phyloP scores from a whole-genome alignment of 2,888 invertebrate genomes.

The Anarsia innoxiella region DNA sequence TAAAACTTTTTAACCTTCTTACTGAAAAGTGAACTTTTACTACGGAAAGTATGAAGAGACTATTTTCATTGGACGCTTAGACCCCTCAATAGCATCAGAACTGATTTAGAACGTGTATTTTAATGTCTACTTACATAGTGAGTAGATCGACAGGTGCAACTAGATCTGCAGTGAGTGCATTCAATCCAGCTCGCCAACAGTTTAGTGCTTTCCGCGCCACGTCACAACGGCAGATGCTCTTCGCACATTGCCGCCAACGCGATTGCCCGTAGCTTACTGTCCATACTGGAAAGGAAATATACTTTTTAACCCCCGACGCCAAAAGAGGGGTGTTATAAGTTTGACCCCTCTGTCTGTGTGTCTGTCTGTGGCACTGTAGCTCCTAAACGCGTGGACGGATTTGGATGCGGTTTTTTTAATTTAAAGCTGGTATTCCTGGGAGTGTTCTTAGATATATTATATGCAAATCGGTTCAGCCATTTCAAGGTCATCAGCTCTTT shows the following conservation, averaged over 20 bases:
- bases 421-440: too few species aligned
- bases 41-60: too few species aligned
- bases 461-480: too few species aligned
- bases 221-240: conserved; percentile 78
- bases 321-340: neutral
- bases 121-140: conserved; percentile 75
- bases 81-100: too few species aligned
- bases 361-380: neutral
- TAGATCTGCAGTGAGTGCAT: conserved; percentile 76
- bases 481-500: too few species aligned
- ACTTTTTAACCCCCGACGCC: too few species aligned
- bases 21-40: too few species aligned
- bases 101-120: too few species aligned
- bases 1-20: too few species aligned
- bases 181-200: conserved; percentile 80
- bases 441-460: too few species aligned
- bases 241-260: conserved; percentile 78
- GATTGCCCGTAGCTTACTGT: conserved; percentile 73
- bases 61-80: too few species aligned
- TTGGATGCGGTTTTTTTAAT: too few species aligned
- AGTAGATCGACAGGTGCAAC: conserved; percentile 78
- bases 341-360: neutral
- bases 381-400: neutral
- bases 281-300: conserved; percentile 79
- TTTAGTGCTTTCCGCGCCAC: conserved; percentile 78